These are phyloP conservation scores for Callyntrura guangdongensis DNA, from an alignment of 2,888 invertebrate species.

Conservation along the genomic window DNA sequence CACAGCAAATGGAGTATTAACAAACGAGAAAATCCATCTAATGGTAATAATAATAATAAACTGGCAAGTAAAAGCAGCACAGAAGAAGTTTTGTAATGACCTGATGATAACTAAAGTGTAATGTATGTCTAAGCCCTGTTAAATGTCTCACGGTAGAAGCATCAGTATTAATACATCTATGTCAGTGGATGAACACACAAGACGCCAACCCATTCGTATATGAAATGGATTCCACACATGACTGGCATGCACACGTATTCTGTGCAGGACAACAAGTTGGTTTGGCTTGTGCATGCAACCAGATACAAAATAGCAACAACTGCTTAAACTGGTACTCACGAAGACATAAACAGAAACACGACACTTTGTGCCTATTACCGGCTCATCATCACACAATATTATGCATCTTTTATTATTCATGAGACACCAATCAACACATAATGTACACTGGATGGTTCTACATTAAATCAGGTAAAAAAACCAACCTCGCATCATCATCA, in stretches of 20 bases:
- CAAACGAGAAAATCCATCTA: constrained; percentile 24
- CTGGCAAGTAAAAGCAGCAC: constrained; percentile 3
- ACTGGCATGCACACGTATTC: not conserved
- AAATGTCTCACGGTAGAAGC: not conserved
- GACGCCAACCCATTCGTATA: no score
- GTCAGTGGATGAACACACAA: no score
- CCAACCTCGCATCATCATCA: constrained; percentile 5
- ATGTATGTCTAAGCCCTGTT: not conserved
- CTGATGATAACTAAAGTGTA: not conserved
- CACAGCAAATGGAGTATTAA: not conserved
- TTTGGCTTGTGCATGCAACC: not conserved
- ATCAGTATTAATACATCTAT: no score
- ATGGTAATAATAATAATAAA: not conserved
- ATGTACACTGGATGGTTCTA: constrained; percentile 23
- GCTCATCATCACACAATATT: constrained; percentile 42
- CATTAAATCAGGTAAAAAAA: constrained; percentile 74
- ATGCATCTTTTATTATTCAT: constrained; percentile 71
- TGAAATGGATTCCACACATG: no score
- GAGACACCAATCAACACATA: constrained; percentile 69
- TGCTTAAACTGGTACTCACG: constrained; percentile 3
- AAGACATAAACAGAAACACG: constrained; percentile 49
- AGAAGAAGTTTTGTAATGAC: constrained; percentile 18
- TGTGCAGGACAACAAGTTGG: not conserved
- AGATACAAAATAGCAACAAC: constrained; percentile 4
- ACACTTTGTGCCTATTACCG: constrained; percentile 40